Evolutionary conservation across 2,888 invertebrate species (phyloP).

Genomic region (Cremastinae sp.): DNA sequence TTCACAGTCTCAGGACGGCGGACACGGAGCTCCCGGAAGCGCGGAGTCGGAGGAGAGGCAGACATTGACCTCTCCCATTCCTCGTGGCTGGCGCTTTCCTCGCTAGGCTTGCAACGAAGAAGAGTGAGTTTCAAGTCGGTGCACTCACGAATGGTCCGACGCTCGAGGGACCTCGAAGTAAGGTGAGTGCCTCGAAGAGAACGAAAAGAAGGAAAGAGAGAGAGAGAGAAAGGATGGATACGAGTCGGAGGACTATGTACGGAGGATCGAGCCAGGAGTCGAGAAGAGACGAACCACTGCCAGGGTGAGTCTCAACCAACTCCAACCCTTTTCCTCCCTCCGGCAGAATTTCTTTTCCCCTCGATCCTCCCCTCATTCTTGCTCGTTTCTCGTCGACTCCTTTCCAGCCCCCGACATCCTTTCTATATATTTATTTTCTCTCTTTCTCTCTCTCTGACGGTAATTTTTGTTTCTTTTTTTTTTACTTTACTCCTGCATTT

Average conservation of each 20-base stretch:
- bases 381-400: slow-evolving; percentile 31
- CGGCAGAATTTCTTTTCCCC: slow-evolving; percentile 21
- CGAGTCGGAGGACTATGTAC: slow-evolving; percentile 45
- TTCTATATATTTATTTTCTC: no score
- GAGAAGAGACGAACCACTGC: slow-evolving; percentile 44
- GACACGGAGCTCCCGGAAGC: slow-evolving; percentile 43
- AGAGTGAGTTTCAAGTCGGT: slow-evolving; percentile 54
- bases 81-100: slow-evolving; percentile 6
- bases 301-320: slow-evolving; percentile 34
- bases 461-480: no score
- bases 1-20: slow-evolving; percentile 25
- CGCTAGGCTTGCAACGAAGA: slow-evolving; percentile 29
- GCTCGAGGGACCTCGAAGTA: slow-evolving; percentile 49
- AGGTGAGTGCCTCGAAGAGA: slow-evolving; percentile 56
- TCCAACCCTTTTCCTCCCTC: slow-evolving; percentile 32
- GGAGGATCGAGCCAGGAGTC: slow-evolving; percentile 38
- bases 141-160: slow-evolving; percentile 54
- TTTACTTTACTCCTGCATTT: no score
- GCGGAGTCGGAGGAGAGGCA: slow-evolving; percentile 62
- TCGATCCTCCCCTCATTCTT: slow-evolving; percentile 20
- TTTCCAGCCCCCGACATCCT: slow-evolving; percentile 28
- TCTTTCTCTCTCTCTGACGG: no score
- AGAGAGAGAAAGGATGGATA: no score
- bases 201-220: no score
- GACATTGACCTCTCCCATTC: slow-evolving; percentile 63